phyloP scores from a whole-genome alignment of 2,113 vertebrate species.

The Brevimyrus niger region DNA sequence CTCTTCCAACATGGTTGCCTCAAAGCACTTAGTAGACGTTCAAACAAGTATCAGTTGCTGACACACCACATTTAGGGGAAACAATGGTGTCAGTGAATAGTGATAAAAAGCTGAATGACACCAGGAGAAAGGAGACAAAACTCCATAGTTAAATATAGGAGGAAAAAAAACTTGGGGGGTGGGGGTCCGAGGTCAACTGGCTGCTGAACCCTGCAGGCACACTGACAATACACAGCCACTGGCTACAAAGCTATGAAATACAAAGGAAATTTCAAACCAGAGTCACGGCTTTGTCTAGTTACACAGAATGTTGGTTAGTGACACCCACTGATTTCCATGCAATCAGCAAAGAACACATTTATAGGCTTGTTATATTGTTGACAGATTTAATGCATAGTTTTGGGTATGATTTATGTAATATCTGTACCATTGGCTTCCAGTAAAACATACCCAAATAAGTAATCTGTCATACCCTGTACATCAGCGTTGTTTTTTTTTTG shows the following conservation, averaged over 20 bases:
- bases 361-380: background rate
- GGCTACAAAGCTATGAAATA: background rate
- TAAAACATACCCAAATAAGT: background rate
- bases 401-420: background rate
- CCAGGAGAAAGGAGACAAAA: background rate
- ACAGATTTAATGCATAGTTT: background rate
- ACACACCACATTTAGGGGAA: background rate
- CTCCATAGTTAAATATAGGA: background rate
- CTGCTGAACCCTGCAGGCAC: background rate
- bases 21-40: background rate
- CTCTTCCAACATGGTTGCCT: background rate
- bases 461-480: background rate
- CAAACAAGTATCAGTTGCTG: background rate
- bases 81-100: background rate
- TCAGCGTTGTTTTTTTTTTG: background rate
- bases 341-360: conserved; percentile 1
- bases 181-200: background rate
- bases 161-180: background rate
- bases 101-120: background rate
- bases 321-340: background rate
- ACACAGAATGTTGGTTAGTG: background rate
- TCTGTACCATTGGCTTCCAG: background rate
- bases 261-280: background rate
- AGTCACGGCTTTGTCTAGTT: background rate
- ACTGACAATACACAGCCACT: background rate